Percentiles rank a stretch among this genome's conserved stretches.
These are phyloP conservation scores for Octopus bimaculoides DNA, from an alignment of 1,140 invertebrate genomes.

Conservation along the genomic window DNA sequence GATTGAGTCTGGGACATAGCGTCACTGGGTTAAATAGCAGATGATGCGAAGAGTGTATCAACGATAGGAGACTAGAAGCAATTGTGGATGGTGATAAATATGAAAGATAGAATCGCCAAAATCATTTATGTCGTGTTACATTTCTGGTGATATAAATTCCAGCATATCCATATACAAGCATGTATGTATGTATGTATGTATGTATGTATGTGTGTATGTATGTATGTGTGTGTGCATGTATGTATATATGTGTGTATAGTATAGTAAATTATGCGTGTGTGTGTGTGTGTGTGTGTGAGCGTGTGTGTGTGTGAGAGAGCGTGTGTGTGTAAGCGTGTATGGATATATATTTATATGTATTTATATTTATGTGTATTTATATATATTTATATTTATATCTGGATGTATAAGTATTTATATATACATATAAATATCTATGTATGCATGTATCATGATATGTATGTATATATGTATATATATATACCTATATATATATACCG, in stretches of 20 bases:
- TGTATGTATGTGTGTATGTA: constrained; percentile 15
- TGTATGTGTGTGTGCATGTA: constrained; percentile 10
- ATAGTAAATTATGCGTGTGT: not conserved
- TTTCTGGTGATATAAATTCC: constrained; percentile 74
- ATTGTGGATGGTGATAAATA: not conserved
- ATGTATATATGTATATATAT: constrained; percentile 15
- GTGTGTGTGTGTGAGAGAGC: constrained; percentile 3
- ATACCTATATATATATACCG: constrained; percentile 7
- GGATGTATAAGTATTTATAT: constrained; percentile 15
- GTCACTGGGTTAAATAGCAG: not conserved
- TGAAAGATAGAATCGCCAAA: not conserved
- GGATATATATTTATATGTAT: constrained; percentile 14
- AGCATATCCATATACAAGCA: constrained; percentile 79
- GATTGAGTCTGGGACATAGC: too few species aligned
- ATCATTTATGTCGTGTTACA: constrained; percentile 63
- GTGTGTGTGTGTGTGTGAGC: constrained; percentile 18
- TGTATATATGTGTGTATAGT: constrained; percentile 12
- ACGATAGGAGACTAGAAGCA: not conserved
- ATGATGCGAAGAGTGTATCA: constrained; percentile 5
- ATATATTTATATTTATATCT: constrained; percentile 17
- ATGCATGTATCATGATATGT: constrained; percentile 17
- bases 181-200: constrained; percentile 4
- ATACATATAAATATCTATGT: constrained; percentile 21
- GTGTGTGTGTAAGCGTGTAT: constrained; percentile 18
- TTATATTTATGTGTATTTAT: constrained; percentile 14